Conservation (phyloP, 2,113 vertebrate species). For the Okapia johnstoni region DNA sequence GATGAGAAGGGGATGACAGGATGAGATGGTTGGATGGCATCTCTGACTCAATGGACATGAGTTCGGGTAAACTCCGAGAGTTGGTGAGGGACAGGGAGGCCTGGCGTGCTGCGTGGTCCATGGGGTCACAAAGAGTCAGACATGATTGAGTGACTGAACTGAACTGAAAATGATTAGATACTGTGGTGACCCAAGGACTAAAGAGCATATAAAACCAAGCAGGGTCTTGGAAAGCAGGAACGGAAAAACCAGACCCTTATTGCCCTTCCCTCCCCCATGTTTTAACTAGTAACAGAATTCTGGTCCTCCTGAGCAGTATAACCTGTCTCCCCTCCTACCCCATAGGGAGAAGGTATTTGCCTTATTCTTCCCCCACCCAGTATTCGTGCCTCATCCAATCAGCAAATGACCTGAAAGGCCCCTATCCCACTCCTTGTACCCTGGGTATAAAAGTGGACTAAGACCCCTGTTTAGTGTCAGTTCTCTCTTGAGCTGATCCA, state of each 20-base stretch:
- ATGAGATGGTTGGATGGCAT: neutral
- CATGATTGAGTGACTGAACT: neutral
- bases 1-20: neutral
- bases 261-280: fast-evolving
- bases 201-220: neutral
- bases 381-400: neutral
- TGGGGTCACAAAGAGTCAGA: neutral
- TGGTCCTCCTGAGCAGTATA: neutral
- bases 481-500: neutral
- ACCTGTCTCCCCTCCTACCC: neutral
- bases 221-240: neutral
- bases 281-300: neutral
- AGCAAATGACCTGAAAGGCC: neutral
- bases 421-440: neutral
- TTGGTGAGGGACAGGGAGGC: neutral
- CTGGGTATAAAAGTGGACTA: neutral
- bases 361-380: neutral
- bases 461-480: neutral
- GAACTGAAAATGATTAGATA: neutral
- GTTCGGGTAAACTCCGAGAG: neutral
- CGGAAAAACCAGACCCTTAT: neutral
- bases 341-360: neutral
- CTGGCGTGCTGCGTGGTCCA: fast-evolving
- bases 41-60: neutral
- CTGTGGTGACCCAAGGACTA: neutral